Evolutionary conservation across 2,113 vertebrate genomes (phyloP), one percentile per base, ranked within the genome.

Genomic region (Eurystomus gularis): DNA sequence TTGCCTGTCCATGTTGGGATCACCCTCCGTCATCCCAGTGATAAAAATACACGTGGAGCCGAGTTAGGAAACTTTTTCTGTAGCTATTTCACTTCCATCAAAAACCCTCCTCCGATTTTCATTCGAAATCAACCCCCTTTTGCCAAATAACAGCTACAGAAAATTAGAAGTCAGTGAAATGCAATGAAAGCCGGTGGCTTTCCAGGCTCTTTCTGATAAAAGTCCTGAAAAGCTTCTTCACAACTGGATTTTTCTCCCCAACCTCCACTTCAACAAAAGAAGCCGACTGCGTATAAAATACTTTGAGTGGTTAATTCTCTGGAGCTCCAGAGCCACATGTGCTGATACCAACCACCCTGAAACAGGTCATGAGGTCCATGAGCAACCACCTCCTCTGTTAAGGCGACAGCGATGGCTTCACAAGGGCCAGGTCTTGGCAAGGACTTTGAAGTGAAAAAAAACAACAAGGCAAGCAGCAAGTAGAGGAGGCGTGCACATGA

Each of bases 1-100:
- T 28, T 46, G 16, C 78, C 33, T 35, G 0, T 23, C 60, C 1
- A 0, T 4, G 9, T 54, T 40, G 5, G 18, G 46, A 1, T n/a
- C 25, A 0, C 3, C 17, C 46, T 17, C 1, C 5, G 4, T 15
- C 71, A 9, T 62, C 57, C 46, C 71, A 1, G 14, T 9, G 46
- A 52, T 37, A 31, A 28, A 69, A 52, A 17, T 3, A 9, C 52
- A 28, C 3, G 0, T 6, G 51, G 71, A 83, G 49, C 66, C 58
- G 44, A 46, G 44, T 8, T 28, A n/a, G 62, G 44, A 35, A 70
- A 70, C 42, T 39, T 57, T 3, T 29, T 9, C 69, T 52, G 68
- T 24, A 4, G 60, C 72, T 14, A 23, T 57, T 55, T 51, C 35
- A 3, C 75, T 62, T 4, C 33, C 11, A 28, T 68, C 80, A n/a